These are phyloP conservation scores for Anabas testudineus DNA, from an alignment of 2,797 vertebrate species.

Conservation along the genomic window DNA sequence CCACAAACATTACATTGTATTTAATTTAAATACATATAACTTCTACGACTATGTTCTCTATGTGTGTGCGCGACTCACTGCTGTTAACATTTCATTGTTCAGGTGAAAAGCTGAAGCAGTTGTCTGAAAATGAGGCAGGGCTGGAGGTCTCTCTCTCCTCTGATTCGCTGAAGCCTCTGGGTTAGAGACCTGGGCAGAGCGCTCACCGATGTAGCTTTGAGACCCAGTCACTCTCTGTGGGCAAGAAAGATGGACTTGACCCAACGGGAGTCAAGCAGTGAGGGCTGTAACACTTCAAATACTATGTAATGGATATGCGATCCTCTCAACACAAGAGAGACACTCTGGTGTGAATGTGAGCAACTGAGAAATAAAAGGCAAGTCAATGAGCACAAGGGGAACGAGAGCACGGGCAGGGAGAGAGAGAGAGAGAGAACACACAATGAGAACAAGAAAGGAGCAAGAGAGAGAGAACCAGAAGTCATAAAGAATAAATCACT, in stretches of 20 bases:
- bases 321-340: constrained; percentile 47
- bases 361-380: constrained; percentile 28
- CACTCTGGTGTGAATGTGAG: constrained; percentile 52
- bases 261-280: constrained; percentile 26
- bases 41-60: constrained; percentile 1
- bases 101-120: constrained; percentile 43
- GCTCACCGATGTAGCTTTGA: constrained; percentile 40
- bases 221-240: constrained; percentile 29
- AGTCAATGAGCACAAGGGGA: constrained; percentile 25
- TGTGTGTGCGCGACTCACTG: constrained; percentile 2
- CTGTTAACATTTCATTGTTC: constrained; percentile 48
- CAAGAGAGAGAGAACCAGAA: constrained; percentile 27
- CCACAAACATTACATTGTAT: too few species aligned
- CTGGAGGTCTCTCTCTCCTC: constrained; percentile 51
- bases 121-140: constrained; percentile 29
- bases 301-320: constrained; percentile 48
- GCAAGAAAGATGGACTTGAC: constrained; percentile 40
- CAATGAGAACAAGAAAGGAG: too few species aligned
- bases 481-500: constrained; percentile 67
- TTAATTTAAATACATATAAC: too few species aligned
- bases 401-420: background rate
- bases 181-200: constrained; percentile 56
- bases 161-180: constrained; percentile 62
- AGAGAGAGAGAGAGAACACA: constrained; percentile 15
- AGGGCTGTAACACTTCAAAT: constrained; percentile 44